Percentiles rank a stretch among this genome's conserved stretches.
Evolutionary conservation across 2,888 invertebrate species (phyloP).

Genomic region (Thera obeliscata): DNA sequence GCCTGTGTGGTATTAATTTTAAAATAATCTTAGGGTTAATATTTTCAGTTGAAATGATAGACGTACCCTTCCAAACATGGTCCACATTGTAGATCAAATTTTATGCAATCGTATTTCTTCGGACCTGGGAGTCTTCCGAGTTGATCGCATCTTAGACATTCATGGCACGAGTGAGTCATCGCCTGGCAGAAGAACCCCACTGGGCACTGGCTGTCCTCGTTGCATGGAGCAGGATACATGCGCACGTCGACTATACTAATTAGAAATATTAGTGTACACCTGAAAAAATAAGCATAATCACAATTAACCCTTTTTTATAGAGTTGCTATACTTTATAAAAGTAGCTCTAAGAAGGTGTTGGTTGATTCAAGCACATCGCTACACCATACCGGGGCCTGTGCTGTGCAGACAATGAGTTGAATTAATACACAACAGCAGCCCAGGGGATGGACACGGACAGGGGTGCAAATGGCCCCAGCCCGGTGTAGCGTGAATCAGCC

Average conservation of each 20-base stretch:
- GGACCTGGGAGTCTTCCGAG: slow-evolving; percentile 53
- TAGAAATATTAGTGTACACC: slow-evolving; percentile 19
- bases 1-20: background rate
- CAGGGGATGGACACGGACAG: too few species aligned
- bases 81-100: slow-evolving; percentile 62
- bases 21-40: background rate
- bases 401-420: too few species aligned
- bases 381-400: too few species aligned
- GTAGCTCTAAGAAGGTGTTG: too few species aligned
- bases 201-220: slow-evolving; percentile 52
- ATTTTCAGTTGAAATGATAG: background rate
- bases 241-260: slow-evolving; percentile 1
- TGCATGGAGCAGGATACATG: slow-evolving; percentile 49
- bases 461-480: too few species aligned
- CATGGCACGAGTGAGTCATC: slow-evolving; percentile 47
- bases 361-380: too few species aligned
- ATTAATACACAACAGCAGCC: too few species aligned
- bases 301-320: too few species aligned
- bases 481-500: too few species aligned
- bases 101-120: slow-evolving; percentile 49
- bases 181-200: slow-evolving; percentile 56
- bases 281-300: slow-evolving; percentile 10
- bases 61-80: slow-evolving; percentile 48
- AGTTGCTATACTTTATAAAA: too few species aligned
- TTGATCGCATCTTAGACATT: slow-evolving; percentile 60